Evolutionary conservation across 2,113 vertebrate genomes (phyloP).

Genomic region (Dicrurus megarhynchus): DNA sequence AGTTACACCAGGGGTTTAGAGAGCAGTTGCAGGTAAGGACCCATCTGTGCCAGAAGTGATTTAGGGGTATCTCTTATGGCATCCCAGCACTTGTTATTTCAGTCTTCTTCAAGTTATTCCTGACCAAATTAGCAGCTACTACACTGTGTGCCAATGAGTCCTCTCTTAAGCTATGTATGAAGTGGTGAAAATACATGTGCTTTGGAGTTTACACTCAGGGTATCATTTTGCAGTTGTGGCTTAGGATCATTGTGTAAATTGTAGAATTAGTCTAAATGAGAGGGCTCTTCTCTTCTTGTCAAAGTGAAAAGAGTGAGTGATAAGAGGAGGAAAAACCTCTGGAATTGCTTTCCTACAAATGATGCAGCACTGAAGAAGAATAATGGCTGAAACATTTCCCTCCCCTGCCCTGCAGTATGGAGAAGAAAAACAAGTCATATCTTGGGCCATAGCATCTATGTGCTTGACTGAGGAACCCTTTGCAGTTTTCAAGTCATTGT

Average conservation of each 20-base stretch:
- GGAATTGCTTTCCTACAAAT: background rate
- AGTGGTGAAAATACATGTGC: background rate
- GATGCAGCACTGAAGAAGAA: background rate
- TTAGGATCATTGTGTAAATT: rapidly evolving
- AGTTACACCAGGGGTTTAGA: background rate
- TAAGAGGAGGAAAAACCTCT: background rate
- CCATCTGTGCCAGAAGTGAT: background rate
- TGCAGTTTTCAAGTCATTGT: background rate
- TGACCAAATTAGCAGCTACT: background rate
- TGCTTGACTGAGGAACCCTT: background rate
- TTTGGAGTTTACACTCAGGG: background rate
- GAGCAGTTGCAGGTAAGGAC: background rate
- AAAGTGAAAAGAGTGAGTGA: background rate
- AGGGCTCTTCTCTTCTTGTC: background rate
- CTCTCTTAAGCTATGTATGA: background rate
- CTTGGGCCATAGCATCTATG: background rate
- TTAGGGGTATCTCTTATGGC: background rate
- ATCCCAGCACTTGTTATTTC: background rate
- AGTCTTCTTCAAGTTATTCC: background rate
- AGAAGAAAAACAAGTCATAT: background rate
- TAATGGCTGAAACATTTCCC: background rate
- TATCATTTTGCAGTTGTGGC: background rate
- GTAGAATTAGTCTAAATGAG: background rate
- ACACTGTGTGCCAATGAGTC: background rate
- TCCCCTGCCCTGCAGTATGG: background rate